These are phyloP conservation scores for Petrocephalus microphthalmus DNA, from an alignment of 2,113 vertebrate genomes.

Conservation along the genomic window DNA sequence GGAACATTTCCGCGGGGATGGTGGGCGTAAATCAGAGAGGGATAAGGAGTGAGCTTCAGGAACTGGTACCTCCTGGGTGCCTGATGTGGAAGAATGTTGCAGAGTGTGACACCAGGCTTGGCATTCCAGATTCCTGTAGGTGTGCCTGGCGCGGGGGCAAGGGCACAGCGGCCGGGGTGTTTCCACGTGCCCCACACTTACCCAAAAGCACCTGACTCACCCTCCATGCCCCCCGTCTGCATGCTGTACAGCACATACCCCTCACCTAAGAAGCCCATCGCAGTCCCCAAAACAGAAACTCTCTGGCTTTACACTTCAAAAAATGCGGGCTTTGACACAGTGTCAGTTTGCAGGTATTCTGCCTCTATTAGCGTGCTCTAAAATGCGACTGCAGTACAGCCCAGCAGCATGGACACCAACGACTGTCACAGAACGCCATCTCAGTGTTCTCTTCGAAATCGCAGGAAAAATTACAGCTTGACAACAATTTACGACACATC, in stretches of 20 bases:
- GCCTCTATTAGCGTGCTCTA: not conserved
- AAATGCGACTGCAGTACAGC: not conserved
- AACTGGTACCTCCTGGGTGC: not conserved
- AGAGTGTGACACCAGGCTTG: not conserved
- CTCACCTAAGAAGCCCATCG: not conserved
- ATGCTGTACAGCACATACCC: not conserved
- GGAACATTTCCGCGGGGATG: not conserved
- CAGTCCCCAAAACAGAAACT: not conserved
- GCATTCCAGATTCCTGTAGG: not conserved
- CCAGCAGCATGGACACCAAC: not conserved
- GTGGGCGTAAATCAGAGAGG: not conserved
- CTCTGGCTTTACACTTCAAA: not conserved
- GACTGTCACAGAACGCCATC: not conserved
- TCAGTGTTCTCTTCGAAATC: not conserved
- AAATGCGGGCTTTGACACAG: not conserved
- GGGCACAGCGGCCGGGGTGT: not conserved
- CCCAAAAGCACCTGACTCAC: not conserved
- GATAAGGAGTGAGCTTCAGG: not conserved
- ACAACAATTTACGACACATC: not conserved
- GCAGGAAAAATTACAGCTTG: not conserved
- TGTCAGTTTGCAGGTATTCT: not conserved
- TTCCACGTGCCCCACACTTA: not conserved
- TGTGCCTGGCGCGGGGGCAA: not conserved
- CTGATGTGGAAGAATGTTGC: not conserved
- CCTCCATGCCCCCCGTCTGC: not conserved